Conservation (phyloP, 2,888 invertebrate species). For the Aphelenchoides bicaudatus region DNA sequence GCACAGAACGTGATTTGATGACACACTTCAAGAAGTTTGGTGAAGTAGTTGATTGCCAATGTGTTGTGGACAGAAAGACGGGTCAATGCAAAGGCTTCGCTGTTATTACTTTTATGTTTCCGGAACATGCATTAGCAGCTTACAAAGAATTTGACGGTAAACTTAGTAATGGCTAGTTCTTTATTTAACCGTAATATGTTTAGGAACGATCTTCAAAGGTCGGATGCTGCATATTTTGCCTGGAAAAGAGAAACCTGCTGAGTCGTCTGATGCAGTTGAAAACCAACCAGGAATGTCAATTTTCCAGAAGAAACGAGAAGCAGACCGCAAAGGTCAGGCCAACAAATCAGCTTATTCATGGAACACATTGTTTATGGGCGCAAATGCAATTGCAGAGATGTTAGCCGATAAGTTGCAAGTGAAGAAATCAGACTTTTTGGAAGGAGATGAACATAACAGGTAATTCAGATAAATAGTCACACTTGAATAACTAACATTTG, state of each 20-base stretch:
- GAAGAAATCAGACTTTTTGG: neutral
- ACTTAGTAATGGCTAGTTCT: constrained; percentile 70
- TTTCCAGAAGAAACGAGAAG: constrained; percentile 78
- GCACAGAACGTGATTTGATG: constrained; percentile 80
- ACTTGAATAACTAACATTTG: no score
- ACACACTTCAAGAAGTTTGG: constrained; percentile 70
- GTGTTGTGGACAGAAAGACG: constrained; percentile 79
- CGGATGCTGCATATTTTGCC: constrained; percentile 88
- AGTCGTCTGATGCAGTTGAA: constrained; percentile 21
- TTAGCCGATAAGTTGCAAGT: constrained; percentile 71
- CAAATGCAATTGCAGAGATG: constrained; percentile 69
- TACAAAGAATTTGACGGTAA: constrained; percentile 84
- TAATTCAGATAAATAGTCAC: no score
- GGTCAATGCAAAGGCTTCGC: constrained; percentile 88
- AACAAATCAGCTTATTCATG: constrained; percentile 73
- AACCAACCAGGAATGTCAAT: constrained; percentile 63
- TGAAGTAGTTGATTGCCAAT: constrained; percentile 66
- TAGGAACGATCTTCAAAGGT: no score
- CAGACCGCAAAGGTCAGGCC: constrained; percentile 69
- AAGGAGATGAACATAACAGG: neutral
- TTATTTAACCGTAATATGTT: constrained; percentile 2
- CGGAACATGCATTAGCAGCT: constrained; percentile 88
- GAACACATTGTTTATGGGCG: constrained; percentile 89
- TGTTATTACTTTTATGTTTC: constrained; percentile 83
- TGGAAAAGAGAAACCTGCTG: constrained; percentile 68